Evolutionary conservation across 2,113 vertebrate genomes (phyloP).

Genomic region (Mugil cephalus): DNA sequence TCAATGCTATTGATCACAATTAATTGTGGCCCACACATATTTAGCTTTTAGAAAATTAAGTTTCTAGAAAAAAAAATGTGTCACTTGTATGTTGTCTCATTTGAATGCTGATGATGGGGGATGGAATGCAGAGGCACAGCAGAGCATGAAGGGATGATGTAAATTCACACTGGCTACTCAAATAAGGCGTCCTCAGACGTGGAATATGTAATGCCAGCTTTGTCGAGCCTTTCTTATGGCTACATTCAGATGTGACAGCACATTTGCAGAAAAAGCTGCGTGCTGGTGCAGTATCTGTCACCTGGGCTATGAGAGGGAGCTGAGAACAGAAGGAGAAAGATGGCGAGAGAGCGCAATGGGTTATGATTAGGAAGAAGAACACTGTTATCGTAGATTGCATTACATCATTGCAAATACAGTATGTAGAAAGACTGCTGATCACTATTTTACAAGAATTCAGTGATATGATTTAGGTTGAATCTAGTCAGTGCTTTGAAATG

Average conservation of each 20-base stretch:
- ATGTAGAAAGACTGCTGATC: background rate
- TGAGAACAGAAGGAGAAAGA: background rate
- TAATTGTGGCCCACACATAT: too few species aligned
- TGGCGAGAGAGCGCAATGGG: background rate
- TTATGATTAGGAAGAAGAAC: background rate
- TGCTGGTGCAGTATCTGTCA: slow-evolving; percentile 34
- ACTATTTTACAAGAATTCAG: background rate
- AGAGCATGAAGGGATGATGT: slow-evolving; percentile 40
- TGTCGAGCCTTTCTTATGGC: background rate
- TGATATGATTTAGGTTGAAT: background rate
- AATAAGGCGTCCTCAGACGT: slow-evolving; percentile 7
- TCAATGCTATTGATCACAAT: too few species aligned
- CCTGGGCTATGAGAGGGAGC: background rate
- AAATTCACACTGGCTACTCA: slow-evolving; percentile 59
- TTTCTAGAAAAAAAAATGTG: background rate
- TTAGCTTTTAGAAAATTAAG: too few species aligned
- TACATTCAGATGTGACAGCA: background rate
- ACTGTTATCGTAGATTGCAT: background rate
- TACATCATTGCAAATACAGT: background rate
- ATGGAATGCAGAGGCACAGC: background rate
- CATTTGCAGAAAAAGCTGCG: slow-evolving; percentile 2
- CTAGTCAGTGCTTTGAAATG: background rate
- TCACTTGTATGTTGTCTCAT: too few species aligned
- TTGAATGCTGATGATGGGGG: background rate
- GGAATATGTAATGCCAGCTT: background rate